Evolutionary conservation across 30 jellyfish, hydroid and myxozoan species (phyloP), one percentile per base, ranked within the genome.

Genomic region (Chrysaora quinquecirrha): DNA sequence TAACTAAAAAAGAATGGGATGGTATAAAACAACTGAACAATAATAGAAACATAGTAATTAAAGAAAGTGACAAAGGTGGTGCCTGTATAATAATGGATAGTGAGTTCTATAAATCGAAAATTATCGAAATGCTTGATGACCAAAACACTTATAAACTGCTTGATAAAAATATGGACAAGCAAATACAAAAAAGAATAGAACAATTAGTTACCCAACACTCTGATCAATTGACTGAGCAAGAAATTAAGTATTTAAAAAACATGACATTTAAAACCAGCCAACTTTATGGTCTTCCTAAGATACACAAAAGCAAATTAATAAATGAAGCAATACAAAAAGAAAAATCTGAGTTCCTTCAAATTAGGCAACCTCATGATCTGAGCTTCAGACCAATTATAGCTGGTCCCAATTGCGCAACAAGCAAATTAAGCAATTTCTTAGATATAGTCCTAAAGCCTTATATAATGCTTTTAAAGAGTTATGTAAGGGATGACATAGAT

Each of bases 81-180:
- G 81, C 72, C 24, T 72, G 84, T 23, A 64, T 72, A 30, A 38
- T 72, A n/a, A 35, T 72, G 84, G 84, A 72, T 31, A 31, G 69
- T 11, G 27, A 48, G 24, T 72, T 38, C 28, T 72, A 72, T 48
- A 11, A n/a, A 1, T 24, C 34, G 10, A 48, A 72, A 27, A 72
- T 72, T 62, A 19, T 23, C 20, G 29, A 38, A 19, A 43, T 72
- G 1, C 18, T 72, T 18, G 43, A 43, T 35, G 84, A 72, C 48
- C 19, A 72, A 43, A 27, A 34, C 16, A 72, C 84, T 72, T 72
- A 72, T 64, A 35, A 72, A 72, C n/a, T 19, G 48, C 1, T 72
- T 6, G 84, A 43, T 11, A 72, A 46, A 0, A 72, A 72, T 23
- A 72, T 38, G 20, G 84, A 72, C 71, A 72, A 48, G 38, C 48